Evolutionary conservation across 92 coral and sea anemone genomes (phyloP).

Genomic region (Phenganax subtilis): DNA sequence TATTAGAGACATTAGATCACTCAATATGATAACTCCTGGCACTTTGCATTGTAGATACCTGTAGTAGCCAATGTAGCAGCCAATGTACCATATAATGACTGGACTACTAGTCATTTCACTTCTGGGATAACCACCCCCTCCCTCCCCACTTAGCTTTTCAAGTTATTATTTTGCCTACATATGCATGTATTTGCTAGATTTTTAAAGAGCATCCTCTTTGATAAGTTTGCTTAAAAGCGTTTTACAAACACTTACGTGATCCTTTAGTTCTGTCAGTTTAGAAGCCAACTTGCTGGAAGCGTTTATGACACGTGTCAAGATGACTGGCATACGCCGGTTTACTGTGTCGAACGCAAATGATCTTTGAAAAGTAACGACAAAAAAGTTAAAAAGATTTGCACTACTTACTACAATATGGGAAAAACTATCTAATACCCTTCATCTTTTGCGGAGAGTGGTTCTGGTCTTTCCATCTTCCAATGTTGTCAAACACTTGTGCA

Average conservation of each 20-base stretch:
- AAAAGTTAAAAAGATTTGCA: not conserved
- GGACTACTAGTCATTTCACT: no score
- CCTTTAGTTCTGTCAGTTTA: constrained; percentile 48
- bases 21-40: not conserved
- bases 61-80: not conserved
- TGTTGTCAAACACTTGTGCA: not conserved
- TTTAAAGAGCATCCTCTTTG: no score
- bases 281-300: constrained; percentile 72
- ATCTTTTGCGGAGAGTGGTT: constrained; percentile 83
- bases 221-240: no score
- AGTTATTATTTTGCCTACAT: not conserved
- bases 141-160: not conserved
- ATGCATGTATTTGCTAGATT: no score
- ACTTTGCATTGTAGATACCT: not conserved
- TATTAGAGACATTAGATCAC: constrained; percentile 14
- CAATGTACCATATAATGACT: not conserved
- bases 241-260: constrained; percentile 41
- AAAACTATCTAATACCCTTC: constrained; percentile 58
- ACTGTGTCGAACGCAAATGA: constrained; percentile 92
- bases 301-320: constrained; percentile 87
- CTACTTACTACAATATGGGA: not conserved
- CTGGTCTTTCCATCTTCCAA: constrained; percentile 59
- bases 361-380: constrained; percentile 42
- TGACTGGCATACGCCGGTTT: constrained; percentile 81
- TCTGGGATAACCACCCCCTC: no score